These are phyloP conservation scores for Rugalucina vietnamica DNA, from an alignment of 2,888 invertebrate species.

Conservation along the genomic window DNA sequence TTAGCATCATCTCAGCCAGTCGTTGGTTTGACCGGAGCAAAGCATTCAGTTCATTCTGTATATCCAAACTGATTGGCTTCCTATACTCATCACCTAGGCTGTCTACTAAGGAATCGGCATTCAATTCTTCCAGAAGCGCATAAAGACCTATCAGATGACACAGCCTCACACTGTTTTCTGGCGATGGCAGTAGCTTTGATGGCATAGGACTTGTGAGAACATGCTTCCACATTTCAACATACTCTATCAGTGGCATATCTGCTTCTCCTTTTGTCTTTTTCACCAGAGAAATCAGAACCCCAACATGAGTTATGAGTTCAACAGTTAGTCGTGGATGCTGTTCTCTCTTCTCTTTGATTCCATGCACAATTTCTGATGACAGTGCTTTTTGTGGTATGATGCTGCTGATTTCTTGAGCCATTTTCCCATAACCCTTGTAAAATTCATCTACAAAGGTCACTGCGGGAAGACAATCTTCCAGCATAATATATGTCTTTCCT, in stretches of 20 bases:
- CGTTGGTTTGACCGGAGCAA: constrained; percentile 8
- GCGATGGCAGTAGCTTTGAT: constrained; percentile 55
- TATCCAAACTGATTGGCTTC: constrained; percentile 36
- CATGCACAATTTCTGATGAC: constrained; percentile 40
- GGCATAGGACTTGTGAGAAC: constrained; percentile 41
- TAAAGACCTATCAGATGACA: constrained; percentile 62
- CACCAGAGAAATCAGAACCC: constrained; percentile 60
- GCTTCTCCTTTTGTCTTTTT: constrained; percentile 60
- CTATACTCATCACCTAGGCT: constrained; percentile 50
- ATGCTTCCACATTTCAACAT: constrained; percentile 49
- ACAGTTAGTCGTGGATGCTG: constrained; percentile 34
- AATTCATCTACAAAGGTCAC: constrained; percentile 65
- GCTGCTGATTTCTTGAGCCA: constrained; percentile 40
- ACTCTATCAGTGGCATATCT: constrained; percentile 55
- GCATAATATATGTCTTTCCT: constrained; percentile 44
- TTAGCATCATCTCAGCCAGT: constrained; percentile 39
- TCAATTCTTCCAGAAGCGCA: constrained; percentile 59
- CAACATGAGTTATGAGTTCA: constrained; percentile 57
- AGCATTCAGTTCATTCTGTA: constrained; percentile 25
- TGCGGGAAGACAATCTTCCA: constrained; percentile 36
- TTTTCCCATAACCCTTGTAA: constrained; percentile 52
- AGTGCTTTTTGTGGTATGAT: constrained; percentile 52
- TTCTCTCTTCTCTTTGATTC: constrained; percentile 39
- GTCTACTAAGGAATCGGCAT: constrained; percentile 58
- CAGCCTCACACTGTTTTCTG: constrained; percentile 52